phyloP scores from a whole-genome alignment of 2,797 vertebrate genomes.

The Bryconaethiops microstoma region DNA sequence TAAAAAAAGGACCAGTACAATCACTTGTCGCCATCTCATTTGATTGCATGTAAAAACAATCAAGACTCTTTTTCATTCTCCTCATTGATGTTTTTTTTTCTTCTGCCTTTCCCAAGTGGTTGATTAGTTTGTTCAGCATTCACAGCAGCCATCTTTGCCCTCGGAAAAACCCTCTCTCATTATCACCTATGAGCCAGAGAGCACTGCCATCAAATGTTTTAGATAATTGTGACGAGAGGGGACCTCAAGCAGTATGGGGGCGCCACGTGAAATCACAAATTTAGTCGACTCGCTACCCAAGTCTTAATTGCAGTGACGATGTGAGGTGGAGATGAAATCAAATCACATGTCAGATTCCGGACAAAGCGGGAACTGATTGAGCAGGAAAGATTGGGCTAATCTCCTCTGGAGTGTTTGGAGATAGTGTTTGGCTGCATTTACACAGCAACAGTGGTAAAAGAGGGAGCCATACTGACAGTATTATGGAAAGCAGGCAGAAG shows the following conservation, averaged over 20 bases:
- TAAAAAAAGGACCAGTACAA: conserved; percentile 38
- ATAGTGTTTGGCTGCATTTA: conserved; percentile 45
- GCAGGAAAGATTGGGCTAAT: conserved; percentile 58
- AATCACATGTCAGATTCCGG: conserved; percentile 65
- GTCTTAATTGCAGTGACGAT: conserved; percentile 58
- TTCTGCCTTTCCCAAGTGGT: neutral
- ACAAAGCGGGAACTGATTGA: conserved; percentile 63
- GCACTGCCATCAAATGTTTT: conserved; percentile 40
- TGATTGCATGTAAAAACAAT: conserved; percentile 52
- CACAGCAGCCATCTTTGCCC: conserved; percentile 41
- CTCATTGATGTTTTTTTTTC: neutral
- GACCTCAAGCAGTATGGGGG: conserved; percentile 44
- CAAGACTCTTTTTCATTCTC: conserved; percentile 35
- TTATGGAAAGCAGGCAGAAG: conserved; percentile 47
- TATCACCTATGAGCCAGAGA: conserved; percentile 43
- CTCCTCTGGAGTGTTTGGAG: conserved; percentile 51
- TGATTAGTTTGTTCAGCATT: conserved; percentile 49
- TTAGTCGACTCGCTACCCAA: conserved; percentile 51
- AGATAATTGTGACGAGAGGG: conserved; percentile 54
- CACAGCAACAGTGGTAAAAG: conserved; percentile 43
- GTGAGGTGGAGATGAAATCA: conserved; percentile 64
- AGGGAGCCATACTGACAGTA: conserved; percentile 43
- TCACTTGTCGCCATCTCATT: conserved; percentile 45
- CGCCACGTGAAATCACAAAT: conserved; percentile 60
- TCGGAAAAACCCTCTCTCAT: conserved; percentile 43